Base-by-base conservation (phyloP, 37 sponge, comb jelly and placozoan species). In the Hexactinellida sp. region DNA sequence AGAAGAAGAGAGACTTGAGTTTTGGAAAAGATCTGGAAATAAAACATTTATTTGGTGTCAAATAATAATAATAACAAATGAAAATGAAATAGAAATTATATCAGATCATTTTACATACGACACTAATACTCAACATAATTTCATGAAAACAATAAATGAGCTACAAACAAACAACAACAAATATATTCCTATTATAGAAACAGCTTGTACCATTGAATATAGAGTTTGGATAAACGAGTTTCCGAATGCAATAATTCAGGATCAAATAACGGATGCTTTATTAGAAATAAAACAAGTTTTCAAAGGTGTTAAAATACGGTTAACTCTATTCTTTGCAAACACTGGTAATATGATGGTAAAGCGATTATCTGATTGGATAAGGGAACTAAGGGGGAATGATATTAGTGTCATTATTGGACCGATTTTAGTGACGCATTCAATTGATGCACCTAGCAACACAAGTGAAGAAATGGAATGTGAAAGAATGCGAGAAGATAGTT, bases 331-430 rank as follows among this genome's bases (percentile, higher is more conserved):
- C 13, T 63, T 63, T 23, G 76, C 76, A 3, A 63, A 63, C 34
- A 25, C 76, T 3, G 21, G 19, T n/a, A 7, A 63, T n/a, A 63
- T 63, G 76, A 63, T 63, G 21, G 76, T 63, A n/a, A 63, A 63
- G 76, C 76, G 76, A n/a, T n/a, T 63, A 63, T 23, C 76, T n/a
- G 76, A 63, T 63, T 63, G 76, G 76, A 7, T 63, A 7, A 28
- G 32, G 13, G 76, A 63, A n/a, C 30, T 63, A 28, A 63, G 34
- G 30, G 13, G 3, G 21, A 25, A 10, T 63, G 30, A 28, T 63
- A 25, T 63, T 63, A 63, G 76, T 25, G 76, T 63, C 76, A 7
- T 63, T 25, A 28, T 63, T n/a, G 76, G 76, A 7, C 76, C 76
- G 3, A 7, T 63, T 63, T 63, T 63, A 63, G 76, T 63, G 28